Base-by-base conservation (phyloP, 2,797 vertebrate genomes). In the Sphaeramia orbicularis region DNA sequence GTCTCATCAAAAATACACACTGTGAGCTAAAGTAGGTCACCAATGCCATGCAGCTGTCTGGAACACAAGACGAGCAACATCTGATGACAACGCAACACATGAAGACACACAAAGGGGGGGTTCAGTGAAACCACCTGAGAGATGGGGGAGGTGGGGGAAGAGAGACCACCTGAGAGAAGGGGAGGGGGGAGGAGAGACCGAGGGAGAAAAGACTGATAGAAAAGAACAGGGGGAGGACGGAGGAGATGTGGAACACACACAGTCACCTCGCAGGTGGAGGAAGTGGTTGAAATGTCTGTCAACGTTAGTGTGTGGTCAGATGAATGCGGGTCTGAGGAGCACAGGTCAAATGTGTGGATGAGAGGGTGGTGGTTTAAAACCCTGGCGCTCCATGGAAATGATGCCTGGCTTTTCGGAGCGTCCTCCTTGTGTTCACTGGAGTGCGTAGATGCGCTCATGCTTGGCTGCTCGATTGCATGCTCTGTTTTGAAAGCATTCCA, bases 1-100 rank as follows among this genome's bases (percentile, higher is more conserved):
- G 35, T 7, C 83, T 87, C 81, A 83, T 86, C 15, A 86, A 86
- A 87, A 81, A 89, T 85, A 79, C 58, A 86, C 74, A 76, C 44
- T 65, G 63, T 35, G 36, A 72, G 15, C 63, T 56, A 80, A 89
- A 87, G 87, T 87, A 86, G 85, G 87, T 87, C 87, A 89, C 61
- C 77, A 63, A 66, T 27, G 30, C 9, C 12, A 74, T 45, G 80
- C 61, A 24, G 68, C 69, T 65, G 78, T 78, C 74, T 78, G 78
- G 70, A 70, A 65, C 37, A 16, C 40, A 7, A 66, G 64, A 71
- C 43, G 2, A 58, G 57, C 59, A n/a, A 35, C 37, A 10, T 57
- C 71, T 70, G 65, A 69, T 48, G 41, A 76, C 68, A 53, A 61
- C 30, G 0, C 2, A 3, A 45, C 61, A 40, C 67, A 69, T 47